Conservation (phyloP, 2,888 invertebrate genomes). For the Halictus ligatus region DNA sequence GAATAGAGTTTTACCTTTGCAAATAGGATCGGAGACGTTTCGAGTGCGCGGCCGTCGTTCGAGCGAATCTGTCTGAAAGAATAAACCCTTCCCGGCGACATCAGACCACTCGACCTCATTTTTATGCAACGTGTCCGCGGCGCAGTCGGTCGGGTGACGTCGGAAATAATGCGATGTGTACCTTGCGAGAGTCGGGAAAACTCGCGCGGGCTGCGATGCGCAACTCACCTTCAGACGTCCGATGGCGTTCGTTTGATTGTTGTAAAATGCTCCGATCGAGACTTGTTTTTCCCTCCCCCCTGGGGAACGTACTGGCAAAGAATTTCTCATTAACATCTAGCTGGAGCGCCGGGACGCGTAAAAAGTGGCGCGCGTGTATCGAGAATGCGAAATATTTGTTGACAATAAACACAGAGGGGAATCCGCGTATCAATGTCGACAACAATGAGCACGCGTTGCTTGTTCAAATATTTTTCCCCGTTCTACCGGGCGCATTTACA, state of each 20-base stretch:
- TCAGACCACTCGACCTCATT: slow-evolving; percentile 1
- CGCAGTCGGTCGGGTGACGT: background rate
- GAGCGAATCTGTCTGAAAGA: background rate
- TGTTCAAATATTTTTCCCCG: background rate
- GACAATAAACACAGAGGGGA: background rate
- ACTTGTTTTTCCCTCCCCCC: background rate
- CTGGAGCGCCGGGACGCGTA: background rate
- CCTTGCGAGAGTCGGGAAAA: background rate
- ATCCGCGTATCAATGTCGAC: background rate
- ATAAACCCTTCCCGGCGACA: background rate
- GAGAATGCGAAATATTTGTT: background rate
- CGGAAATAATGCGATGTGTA: background rate
- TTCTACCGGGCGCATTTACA: background rate
- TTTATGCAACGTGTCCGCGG: background rate
- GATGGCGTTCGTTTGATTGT: background rate
- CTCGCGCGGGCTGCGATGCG: background rate
- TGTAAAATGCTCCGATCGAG: background rate
- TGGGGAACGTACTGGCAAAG: background rate
- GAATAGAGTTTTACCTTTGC: slow-evolving; percentile 1
- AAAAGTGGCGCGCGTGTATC: background rate
- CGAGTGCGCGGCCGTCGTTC: background rate
- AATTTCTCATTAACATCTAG: background rate
- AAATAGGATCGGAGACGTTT: slow-evolving; percentile 9
- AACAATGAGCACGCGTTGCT: background rate
- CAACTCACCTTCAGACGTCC: background rate